These are phyloP conservation scores for Coptotermes formosanus DNA, from an alignment of 1,140 invertebrate genomes.

Conservation along the genomic window DNA sequence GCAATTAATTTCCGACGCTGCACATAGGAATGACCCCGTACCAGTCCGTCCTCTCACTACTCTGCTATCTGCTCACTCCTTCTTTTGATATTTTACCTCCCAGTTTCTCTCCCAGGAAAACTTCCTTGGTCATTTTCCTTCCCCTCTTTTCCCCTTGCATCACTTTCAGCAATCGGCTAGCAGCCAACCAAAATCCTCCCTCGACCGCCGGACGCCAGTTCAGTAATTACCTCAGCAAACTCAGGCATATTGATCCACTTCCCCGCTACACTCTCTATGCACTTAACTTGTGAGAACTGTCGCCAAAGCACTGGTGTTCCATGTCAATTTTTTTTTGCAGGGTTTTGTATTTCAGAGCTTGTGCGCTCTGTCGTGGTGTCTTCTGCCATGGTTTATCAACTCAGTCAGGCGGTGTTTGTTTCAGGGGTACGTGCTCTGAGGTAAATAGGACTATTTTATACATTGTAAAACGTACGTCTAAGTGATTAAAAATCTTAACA, in stretches of 20 bases:
- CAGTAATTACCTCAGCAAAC: slow-evolving; percentile 23
- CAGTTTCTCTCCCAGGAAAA: not conserved
- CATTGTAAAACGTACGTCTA: too few relatives aligned
- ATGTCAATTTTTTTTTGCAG: too few relatives aligned
- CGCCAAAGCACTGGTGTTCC: too few relatives aligned
- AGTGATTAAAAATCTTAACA: too few relatives aligned
- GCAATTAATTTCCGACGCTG: too few relatives aligned
- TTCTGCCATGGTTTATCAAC: too few relatives aligned
- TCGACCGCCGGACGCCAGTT: slow-evolving; percentile 19
- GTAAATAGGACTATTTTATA: too few relatives aligned
- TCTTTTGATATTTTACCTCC: not conserved
- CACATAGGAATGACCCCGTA: not conserved
- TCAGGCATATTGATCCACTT: slow-evolving; percentile 23
- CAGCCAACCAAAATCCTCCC: not conserved
- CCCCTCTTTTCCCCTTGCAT: not conserved
- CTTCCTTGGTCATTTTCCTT: slow-evolving; percentile 27
- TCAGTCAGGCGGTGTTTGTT: too few relatives aligned
- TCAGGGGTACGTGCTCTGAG: too few relatives aligned
- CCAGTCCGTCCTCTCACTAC: not conserved
- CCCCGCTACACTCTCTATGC: not conserved
- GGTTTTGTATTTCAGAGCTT: too few relatives aligned
- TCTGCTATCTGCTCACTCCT: not conserved
- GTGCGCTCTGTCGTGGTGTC: too few relatives aligned
- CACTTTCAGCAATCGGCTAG: not conserved
- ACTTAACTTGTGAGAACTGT: not conserved